phyloP scores from a whole-genome alignment of 2,113 vertebrate genomes.

The Thamnaconus septentrionalis region DNA sequence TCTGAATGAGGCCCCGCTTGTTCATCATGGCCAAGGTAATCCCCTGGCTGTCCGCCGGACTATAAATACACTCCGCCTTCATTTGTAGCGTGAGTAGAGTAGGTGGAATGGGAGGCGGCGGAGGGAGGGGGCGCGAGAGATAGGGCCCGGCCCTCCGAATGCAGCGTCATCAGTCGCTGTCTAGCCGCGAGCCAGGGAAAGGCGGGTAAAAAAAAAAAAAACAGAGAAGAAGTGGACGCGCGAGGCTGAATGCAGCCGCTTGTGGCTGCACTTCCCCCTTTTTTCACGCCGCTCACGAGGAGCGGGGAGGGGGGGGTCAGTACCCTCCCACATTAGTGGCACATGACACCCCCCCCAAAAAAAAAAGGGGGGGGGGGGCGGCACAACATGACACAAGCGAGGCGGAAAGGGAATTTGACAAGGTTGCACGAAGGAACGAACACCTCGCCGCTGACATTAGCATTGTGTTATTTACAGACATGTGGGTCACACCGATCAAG shows the following conservation, averaged over 20 bases:
- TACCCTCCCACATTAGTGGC: conserved; percentile 4
- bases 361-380: no score
- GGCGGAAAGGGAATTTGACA: no score
- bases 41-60: conserved; percentile 65
- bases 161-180: conserved; percentile 66
- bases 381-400: no score
- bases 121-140: conserved; percentile 20
- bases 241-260: conserved; percentile 46
- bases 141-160: conserved; percentile 28
- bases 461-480: conserved; percentile 20
- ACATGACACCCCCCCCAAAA: background rate
- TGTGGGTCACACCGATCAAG: conserved; percentile 17
- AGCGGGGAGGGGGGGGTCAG: conserved; percentile 10
- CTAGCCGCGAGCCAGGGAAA: conserved; percentile 45
- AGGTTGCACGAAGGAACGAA: no score
- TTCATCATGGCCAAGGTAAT: conserved; percentile 69
- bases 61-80: conserved; percentile 74
- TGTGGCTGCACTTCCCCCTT: conserved; percentile 14
- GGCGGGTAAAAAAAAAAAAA: background rate
- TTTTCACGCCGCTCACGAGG: no score
- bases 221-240: background rate
- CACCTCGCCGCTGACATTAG: background rate
- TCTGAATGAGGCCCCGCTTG: conserved; percentile 66
- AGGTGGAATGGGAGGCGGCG: no score
- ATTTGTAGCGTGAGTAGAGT: conserved; percentile 34